These are phyloP conservation scores for Arothron firmamentum DNA, from an alignment of 2,113 vertebrate species.

Conservation along the genomic window DNA sequence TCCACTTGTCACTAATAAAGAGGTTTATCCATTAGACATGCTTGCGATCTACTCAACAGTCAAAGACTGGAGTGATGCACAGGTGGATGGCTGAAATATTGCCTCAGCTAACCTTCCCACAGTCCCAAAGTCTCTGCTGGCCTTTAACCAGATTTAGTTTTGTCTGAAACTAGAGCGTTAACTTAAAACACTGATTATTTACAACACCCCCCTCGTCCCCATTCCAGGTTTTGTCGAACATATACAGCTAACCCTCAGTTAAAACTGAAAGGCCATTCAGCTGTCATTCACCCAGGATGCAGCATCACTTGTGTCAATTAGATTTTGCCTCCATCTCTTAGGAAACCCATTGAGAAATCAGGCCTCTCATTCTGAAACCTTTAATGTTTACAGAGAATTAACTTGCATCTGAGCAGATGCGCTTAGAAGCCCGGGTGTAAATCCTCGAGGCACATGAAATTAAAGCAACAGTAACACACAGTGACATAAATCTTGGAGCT, in stretches of 20 bases:
- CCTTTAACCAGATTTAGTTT: neutral
- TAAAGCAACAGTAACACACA: neutral
- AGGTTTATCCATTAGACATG: slow-evolving; percentile 67
- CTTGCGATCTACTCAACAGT: slow-evolving; percentile 33
- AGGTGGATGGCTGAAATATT: slow-evolving; percentile 34
- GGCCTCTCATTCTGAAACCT: slow-evolving; percentile 47
- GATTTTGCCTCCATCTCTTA: slow-evolving; percentile 14
- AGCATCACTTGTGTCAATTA: slow-evolving; percentile 21
- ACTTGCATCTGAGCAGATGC: slow-evolving; percentile 52
- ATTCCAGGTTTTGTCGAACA: slow-evolving; percentile 17
- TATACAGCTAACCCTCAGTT: neutral
- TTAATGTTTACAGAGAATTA: slow-evolving; percentile 46
- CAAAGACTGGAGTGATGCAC: slow-evolving; percentile 40
- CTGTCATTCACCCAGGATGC: slow-evolving; percentile 32
- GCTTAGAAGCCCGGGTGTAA: slow-evolving; percentile 20
- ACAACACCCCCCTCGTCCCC: neutral
- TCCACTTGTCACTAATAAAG: slow-evolving; percentile 59
- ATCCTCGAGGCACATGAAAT: slow-evolving; percentile 35
- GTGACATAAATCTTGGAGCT: too few species aligned
- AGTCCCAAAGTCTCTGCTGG: slow-evolving; percentile 2
- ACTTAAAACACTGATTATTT: neutral
- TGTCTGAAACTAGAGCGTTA: neutral
- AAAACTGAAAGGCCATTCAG: slow-evolving; percentile 10
- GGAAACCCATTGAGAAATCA: slow-evolving; percentile 61
- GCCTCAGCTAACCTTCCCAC: slow-evolving; percentile 45